Evolutionary conservation across 2,797 vertebrate genomes (phyloP).

Genomic region (Poliocrania exsul): DNA sequence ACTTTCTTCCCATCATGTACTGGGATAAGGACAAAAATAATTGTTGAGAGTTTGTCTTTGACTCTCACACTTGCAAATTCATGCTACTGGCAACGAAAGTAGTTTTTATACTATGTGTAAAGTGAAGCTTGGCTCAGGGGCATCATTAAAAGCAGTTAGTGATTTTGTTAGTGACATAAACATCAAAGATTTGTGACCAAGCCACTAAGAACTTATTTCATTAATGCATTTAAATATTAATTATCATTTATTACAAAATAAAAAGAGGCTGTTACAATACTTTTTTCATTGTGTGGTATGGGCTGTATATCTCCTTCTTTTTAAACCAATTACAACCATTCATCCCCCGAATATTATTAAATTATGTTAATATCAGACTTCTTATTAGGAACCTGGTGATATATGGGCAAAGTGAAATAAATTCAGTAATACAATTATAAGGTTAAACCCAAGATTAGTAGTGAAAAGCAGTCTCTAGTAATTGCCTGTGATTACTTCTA

Average conservation of each 20-base stretch:
- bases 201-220: conserved; percentile 20
- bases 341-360: conserved; percentile 49
- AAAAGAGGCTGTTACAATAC: conserved; percentile 13
- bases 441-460: conserved; percentile 49
- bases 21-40: not conserved
- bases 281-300: not conserved
- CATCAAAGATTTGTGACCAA: conserved; percentile 10
- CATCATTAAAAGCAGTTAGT: conserved; percentile 21
- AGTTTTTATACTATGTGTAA: conserved; percentile 14
- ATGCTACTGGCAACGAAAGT: not conserved
- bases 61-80: not conserved
- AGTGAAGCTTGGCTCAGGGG: conserved; percentile 25
- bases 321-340: conserved; percentile 57
- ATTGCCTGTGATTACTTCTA: conserved; percentile 67
- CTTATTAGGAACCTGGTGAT: conserved; percentile 40
- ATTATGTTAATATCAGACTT: conserved; percentile 47
- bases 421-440: conserved; percentile 57
- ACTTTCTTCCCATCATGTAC: not conserved
- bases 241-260: conserved; percentile 45
- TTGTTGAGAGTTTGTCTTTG: not conserved
- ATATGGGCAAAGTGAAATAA: conserved; percentile 40
- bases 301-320: conserved; percentile 10
- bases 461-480: conserved; percentile 58
- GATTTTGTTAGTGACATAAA: conserved; percentile 34
- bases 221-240: conserved; percentile 60